Evolutionary conservation across 2,113 vertebrate species (phyloP).

Genomic region (Misgurnus anguillicaudatus): DNA sequence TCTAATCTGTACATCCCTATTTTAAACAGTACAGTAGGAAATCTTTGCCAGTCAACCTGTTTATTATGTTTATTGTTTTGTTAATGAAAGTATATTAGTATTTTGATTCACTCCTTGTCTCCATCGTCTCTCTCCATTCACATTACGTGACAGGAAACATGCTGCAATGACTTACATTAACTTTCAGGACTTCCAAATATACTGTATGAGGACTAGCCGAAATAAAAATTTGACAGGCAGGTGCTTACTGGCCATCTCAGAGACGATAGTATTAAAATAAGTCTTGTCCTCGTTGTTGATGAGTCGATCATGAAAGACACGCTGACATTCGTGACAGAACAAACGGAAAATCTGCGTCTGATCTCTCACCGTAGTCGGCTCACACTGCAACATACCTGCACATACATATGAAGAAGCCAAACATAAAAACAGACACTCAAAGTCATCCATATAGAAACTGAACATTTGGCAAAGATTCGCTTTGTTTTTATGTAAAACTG

Average conservation of each 20-base stretch:
- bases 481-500: neutral
- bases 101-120: too few species aligned
- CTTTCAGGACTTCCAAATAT: too few species aligned
- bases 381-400: constrained; percentile 80
- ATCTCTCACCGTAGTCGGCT: constrained; percentile 75
- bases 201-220: too few species aligned
- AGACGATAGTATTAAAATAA: constrained; percentile 82
- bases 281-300: constrained; percentile 83
- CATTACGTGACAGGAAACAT: neutral
- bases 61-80: too few species aligned
- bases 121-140: too few species aligned
- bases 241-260: constrained; percentile 82
- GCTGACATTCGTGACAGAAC: constrained; percentile 84
- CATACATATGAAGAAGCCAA: neutral
- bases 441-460: neutral
- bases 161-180: neutral
- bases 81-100: too few species aligned
- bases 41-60: too few species aligned
- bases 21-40: too few species aligned
- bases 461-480: neutral
- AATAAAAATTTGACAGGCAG: neutral
- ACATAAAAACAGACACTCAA: neutral
- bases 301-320: constrained; percentile 83
- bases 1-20: too few species aligned
- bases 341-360: constrained; percentile 83